Conservation (phyloP, 2,888 invertebrate species). For the Stenodera caucasica region DNA sequence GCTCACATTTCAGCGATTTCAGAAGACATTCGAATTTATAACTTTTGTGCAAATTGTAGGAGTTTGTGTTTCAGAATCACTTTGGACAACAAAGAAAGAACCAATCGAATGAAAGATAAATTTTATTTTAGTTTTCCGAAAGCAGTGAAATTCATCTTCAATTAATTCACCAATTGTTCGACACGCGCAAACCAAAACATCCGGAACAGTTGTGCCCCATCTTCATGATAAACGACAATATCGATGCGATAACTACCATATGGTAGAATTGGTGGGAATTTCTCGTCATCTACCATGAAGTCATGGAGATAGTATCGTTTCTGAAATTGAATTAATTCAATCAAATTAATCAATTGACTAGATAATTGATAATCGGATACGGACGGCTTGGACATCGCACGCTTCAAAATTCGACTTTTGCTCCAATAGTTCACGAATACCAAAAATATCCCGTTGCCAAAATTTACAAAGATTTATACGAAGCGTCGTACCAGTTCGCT, state of each 20-base stretch:
- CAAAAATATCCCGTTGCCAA: constrained; percentile 15
- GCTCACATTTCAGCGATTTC: no score
- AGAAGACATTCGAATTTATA: no score
- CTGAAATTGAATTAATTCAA: not conserved
- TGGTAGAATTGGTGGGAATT: constrained; percentile 6
- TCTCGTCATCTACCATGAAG: not conserved
- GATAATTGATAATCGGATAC: no score
- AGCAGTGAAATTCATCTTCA: no score
- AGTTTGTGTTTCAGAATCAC: no score
- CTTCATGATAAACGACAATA: not conserved
- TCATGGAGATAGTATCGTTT: not conserved
- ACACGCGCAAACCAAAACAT: not conserved
- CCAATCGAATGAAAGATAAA: no score
- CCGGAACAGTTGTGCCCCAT: not conserved
- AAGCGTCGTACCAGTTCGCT: constrained; percentile 13
- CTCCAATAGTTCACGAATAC: constrained; percentile 5
- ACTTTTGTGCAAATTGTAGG: no score
- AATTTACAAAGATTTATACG: constrained; percentile 10
- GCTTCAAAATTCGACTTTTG: constrained; percentile 5
- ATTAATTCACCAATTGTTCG: not conserved
- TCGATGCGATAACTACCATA: constrained; percentile 8
- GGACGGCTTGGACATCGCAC: constrained; percentile 10
- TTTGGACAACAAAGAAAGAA: no score
- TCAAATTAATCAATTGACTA: not conserved
- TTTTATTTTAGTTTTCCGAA: no score